Conservation (phyloP, 2,113 vertebrate species). For the Zapus hudsonius region DNA sequence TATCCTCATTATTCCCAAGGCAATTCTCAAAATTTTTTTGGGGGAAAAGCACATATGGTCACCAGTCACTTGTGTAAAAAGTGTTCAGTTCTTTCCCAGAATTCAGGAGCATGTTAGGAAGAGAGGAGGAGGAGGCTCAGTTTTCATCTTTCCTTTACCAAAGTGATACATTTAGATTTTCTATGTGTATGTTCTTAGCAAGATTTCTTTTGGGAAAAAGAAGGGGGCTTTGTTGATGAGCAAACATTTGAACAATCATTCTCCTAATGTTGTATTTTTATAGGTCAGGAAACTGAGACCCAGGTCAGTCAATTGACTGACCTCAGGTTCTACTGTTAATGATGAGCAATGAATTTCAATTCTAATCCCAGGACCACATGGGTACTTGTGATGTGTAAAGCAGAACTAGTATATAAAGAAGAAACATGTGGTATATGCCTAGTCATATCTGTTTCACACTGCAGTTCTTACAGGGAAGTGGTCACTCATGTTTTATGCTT, state of each 20-base stretch:
- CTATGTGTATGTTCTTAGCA: background rate
- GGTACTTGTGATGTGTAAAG: background rate
- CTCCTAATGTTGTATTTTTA: slow-evolving; percentile 40
- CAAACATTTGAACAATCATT: slow-evolving; percentile 26
- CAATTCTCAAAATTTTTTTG: background rate
- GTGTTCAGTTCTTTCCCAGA: background rate
- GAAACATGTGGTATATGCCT: background rate
- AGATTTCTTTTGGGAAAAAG: slow-evolving; percentile 34
- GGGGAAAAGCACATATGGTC: background rate
- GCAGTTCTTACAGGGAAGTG: background rate
- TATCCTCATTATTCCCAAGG: background rate
- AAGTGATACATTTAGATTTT: background rate
- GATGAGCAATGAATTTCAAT: background rate
- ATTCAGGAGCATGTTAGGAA: background rate
- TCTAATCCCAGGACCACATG: background rate
- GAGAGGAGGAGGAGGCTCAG: background rate
- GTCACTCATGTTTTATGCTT: background rate
- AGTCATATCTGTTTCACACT: background rate
- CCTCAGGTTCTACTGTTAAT: background rate
- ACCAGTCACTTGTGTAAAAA: background rate
- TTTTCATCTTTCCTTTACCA: background rate
- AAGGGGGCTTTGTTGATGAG: background rate
- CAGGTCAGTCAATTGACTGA: background rate
- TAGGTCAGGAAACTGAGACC: slow-evolving; percentile 29
- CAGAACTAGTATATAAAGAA: background rate